Base-by-base conservation (phyloP, 92 coral and sea anemone species). In the Umimayanthus kanabou region DNA sequence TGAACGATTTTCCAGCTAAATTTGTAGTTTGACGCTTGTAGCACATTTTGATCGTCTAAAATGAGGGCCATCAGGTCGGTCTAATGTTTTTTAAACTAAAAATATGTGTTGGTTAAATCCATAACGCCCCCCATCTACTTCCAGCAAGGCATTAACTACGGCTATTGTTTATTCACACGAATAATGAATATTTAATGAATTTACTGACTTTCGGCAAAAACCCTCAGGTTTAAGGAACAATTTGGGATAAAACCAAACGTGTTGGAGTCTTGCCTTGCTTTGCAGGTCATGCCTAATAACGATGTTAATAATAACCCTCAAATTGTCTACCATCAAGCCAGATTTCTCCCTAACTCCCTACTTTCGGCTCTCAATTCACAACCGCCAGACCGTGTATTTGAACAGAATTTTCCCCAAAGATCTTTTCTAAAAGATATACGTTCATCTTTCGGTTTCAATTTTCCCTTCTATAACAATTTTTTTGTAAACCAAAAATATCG, bases 111-210 rank as follows among this genome's bases (percentile, higher is more conserved):
- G 70, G 77, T 40, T 30, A 28, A 83, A 45, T 43, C 23, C 25
- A 39, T 28, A 47, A 70, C 43, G 28, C 61, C 47, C 28, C 42
- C 43, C 23, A 83, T 70, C 80, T 71, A 66, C 76, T 57, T 22
- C 69, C 85, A 42, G 30, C 77, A 73, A 88, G 80, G 49, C 39
- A 25, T 64, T 84, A 61, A 64, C 42, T 28, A 73, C 79, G 29
- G 13, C 91, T 79, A 80, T 88, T 82, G 93, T 88, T 88, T 85
- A 72, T 84, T 80, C 55, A 84, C 85, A 84, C 88, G 77, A 79
- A 53, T 77, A 65, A 92, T 92, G 94, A 92, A 92, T 92, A 92
- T 92, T 92, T 92, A 92, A 92, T 92, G 82, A 92, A 89, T 92
- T 28, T 20, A 85, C 85, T 80, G 74, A 82, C 86, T 92, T 81